Conservation (phyloP, 2,888 invertebrate genomes). For the Tenthredo amoena region DNA sequence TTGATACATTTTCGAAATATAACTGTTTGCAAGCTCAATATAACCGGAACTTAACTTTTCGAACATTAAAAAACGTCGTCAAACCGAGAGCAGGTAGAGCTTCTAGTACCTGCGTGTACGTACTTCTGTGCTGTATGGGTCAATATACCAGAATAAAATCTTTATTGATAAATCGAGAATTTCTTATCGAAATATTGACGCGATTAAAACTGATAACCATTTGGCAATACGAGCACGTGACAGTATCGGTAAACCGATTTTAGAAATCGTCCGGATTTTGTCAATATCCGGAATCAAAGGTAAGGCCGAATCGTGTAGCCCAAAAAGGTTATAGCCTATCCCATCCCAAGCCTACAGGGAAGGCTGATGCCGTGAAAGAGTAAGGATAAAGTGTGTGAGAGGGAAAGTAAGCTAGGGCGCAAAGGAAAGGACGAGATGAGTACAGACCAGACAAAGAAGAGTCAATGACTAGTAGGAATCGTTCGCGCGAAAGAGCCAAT, state of each 20-base stretch:
- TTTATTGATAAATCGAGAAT: neutral
- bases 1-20: too few relatives aligned
- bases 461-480: constrained; percentile 42
- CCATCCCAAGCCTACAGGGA: constrained; percentile 9
- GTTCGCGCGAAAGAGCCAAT: constrained; percentile 33
- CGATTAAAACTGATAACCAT: neutral
- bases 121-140: neutral
- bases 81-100: neutral
- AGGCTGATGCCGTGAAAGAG: neutral
- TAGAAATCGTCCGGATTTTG: neutral
- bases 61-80: too few relatives aligned
- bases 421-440: neutral
- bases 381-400: constrained; percentile 35
- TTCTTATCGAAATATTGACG: neutral
- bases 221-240: neutral
- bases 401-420: neutral
- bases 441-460: constrained; percentile 27
- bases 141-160: neutral
- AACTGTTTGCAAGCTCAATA: too few relatives aligned
- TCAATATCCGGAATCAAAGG: constrained; percentile 38
- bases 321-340: constrained; percentile 36
- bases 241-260: constrained; percentile 26
- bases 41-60: too few relatives aligned
- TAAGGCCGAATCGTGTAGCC: constrained; percentile 36
- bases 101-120: neutral